Base-by-base conservation (phyloP, 2,797 vertebrate genomes). In the Bradypodion pumilum region DNA sequence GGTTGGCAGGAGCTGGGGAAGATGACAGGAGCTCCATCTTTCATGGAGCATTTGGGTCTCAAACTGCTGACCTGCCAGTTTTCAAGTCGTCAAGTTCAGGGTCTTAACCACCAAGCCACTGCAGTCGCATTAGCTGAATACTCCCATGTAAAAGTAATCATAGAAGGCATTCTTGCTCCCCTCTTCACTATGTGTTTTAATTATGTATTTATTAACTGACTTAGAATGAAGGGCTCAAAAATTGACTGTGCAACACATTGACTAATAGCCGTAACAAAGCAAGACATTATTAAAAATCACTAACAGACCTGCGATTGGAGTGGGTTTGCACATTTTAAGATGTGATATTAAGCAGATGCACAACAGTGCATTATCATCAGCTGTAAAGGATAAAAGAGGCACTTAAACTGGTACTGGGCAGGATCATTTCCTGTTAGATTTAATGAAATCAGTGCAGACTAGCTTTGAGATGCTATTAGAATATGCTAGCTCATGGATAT, bases 381-480 rank as follows among this genome's bases (percentile, higher is more conserved):
- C 8, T 62, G 35, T 84, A 62, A 63, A 37, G 29, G 56, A 7
- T 46, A 35, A 52, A 72, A 29, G 35, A 49, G 40, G 21, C 66
- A 59, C 65, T 77, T 70, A 13, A 29, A 15, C 56, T 69, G 59
- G 37, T 16, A 12, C 52, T 46, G 56, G 32, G 75, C n/a, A 35
- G 5, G 9, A 63, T 62, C 1, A n/a, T 78, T 83, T 84, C 40
- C 25, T 62, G 23, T 84, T 63, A 78, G 21, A 49, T 32, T 29
- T 78, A 62, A 83, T 83, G 49, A 32, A 12, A 70, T 83, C 65
- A 32, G 42, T 70, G 66, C 56, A 35, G 40, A 65, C 65, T 82
- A 1, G 1, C 37, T 65, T 73, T 12, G 56, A 68, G 52, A 27
- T 72, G 8, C 73, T 65, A 32, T 40, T 68, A 76, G 62, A 42